A percentile compares a stretch with the other conserved stretches of the same genome.
Conservation (phyloP, 2,113 vertebrate genomes). For the Coptodon bakossiorum region DNA sequence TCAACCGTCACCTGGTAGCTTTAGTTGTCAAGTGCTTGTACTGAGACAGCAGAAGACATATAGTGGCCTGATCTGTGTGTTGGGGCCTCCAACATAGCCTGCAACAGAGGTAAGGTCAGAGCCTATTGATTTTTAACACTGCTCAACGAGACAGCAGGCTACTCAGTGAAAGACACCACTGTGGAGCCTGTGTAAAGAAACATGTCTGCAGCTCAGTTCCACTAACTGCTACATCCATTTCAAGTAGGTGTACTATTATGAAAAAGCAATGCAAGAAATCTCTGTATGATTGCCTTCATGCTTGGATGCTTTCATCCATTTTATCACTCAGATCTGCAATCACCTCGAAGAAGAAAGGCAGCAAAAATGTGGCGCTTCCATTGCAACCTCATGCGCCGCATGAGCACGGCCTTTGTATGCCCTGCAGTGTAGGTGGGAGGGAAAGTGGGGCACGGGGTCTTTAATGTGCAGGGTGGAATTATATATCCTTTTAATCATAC, state of each 20-base stretch:
- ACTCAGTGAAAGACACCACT: conserved; percentile 29
- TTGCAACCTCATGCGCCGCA: not conserved
- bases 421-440: conserved; percentile 38
- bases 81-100: conserved; percentile 53
- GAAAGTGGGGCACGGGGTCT: conserved; percentile 79
- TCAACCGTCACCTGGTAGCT: not conserved
- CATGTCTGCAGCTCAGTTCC: conserved; percentile 30
- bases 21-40: conserved; percentile 4
- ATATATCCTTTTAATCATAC: conserved; percentile 93
- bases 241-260: conserved; percentile 47
- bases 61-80: conserved; percentile 30
- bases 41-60: conserved; percentile 11
- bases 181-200: conserved; percentile 30
- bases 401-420: conserved; percentile 25
- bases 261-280: conserved; percentile 48
- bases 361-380: conserved; percentile 8
- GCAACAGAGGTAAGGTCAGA: conserved; percentile 65
- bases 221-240: conserved; percentile 35
- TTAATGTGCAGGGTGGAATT: conserved; percentile 81
- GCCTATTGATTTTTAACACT: conserved; percentile 66
- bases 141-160: conserved; percentile 42
- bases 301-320: conserved; percentile 54
- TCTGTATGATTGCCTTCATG: conserved; percentile 57
- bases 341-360: conserved; percentile 48
- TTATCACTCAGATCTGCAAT: conserved; percentile 58